Evolutionary conservation across 2,888 invertebrate genomes (phyloP).

Genomic region (Limnephilus lunatus): DNA sequence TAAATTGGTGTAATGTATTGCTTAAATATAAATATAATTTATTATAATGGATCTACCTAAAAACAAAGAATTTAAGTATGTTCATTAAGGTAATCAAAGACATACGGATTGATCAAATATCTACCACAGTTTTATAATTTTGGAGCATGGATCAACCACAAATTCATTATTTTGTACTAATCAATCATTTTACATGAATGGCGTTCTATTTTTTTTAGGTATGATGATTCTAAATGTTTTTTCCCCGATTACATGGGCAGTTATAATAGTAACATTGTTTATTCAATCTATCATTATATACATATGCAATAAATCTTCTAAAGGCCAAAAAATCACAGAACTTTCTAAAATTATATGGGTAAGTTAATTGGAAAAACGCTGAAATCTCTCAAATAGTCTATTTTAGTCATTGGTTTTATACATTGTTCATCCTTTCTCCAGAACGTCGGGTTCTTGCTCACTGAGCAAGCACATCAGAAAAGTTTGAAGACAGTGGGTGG

Average conservation of each 20-base stretch:
- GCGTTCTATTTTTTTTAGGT: not conserved
- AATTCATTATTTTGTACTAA: no score
- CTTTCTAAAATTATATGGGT: constrained; percentile 20
- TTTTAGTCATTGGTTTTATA: not conserved
- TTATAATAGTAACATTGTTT: not conserved
- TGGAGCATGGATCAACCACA: no score
- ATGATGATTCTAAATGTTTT: not conserved
- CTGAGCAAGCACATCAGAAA: not conserved
- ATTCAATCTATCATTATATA: not conserved
- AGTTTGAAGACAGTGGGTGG: not conserved
- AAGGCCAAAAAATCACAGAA: not conserved
- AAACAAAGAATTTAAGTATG: no score
- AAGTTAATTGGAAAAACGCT: not conserved
- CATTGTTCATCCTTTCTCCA: not conserved
- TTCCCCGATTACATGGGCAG: not conserved
- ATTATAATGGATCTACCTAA: no score
- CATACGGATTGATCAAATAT: no score
- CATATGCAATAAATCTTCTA: not conserved
- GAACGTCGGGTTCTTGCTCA: constrained; percentile 14
- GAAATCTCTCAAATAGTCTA: not conserved
- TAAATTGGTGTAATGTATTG: no score
- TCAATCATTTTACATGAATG: not conserved
- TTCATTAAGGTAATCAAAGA: no score
- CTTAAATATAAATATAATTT: no score
- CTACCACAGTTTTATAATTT: no score